Conservation (phyloP, 1,140 invertebrate genomes). For the Arion vulgaris region DNA sequence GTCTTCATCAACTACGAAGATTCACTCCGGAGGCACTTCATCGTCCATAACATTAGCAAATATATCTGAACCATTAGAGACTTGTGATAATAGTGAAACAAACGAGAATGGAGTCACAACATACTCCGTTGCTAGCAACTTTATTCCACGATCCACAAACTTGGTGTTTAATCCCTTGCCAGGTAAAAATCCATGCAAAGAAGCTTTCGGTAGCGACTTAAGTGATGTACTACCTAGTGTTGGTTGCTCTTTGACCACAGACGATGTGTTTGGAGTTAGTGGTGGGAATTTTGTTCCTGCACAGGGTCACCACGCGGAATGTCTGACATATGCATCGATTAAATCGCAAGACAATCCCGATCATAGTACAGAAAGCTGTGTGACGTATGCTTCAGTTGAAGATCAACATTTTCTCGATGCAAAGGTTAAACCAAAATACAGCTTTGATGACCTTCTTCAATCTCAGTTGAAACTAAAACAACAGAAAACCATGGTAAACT, state of each 20-base stretch:
- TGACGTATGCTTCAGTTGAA: constrained; percentile 1
- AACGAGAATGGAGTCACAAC: constrained; percentile 7
- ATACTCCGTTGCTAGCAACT: constrained; percentile 26
- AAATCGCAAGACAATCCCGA: not conserved
- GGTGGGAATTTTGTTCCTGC: not conserved
- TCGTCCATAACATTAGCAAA: not conserved
- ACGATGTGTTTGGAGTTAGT: not conserved
- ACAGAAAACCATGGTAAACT: not conserved
- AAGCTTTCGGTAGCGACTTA: constrained; percentile 20
- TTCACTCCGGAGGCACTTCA: not conserved
- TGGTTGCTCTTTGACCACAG: not conserved
- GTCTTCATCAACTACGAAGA: constrained; percentile 9
- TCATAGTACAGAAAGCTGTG: not conserved
- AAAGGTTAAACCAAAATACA: not conserved
- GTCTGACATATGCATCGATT: constrained; percentile 12
- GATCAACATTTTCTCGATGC: not conserved
- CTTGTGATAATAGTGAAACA: not conserved
- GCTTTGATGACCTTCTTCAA: not conserved
- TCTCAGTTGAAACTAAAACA: not conserved
- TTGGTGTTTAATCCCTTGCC: constrained; percentile 28
- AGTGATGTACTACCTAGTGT: constrained; percentile 1
- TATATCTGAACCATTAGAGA: not conserved
- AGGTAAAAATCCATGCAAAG: constrained; percentile 23
- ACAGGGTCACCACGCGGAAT: not conserved
- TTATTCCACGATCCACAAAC: constrained; percentile 27